phyloP scores from a whole-genome alignment of 2,888 invertebrate genomes.

The Erebia aethiops region DNA sequence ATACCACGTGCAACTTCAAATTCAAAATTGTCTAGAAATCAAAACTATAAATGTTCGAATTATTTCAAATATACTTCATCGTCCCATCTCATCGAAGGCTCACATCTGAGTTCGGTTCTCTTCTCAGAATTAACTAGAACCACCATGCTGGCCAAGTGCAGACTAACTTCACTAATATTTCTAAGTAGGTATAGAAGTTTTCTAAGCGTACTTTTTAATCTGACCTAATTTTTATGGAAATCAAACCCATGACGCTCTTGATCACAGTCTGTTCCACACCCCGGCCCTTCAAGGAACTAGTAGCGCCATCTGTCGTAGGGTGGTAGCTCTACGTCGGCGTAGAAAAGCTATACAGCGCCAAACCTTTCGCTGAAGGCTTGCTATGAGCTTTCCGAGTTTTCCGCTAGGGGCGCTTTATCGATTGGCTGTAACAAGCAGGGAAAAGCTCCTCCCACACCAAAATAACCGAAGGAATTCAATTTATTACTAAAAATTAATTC shows the following conservation, averaged over 20 bases:
- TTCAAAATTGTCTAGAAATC: no score
- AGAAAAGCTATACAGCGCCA: not conserved
- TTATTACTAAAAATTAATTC: no score
- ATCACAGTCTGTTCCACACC: not conserved
- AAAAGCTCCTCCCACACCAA: not conserved
- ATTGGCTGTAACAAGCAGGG: not conserved
- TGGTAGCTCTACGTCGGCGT: constrained; percentile 28
- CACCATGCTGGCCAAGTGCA: no score
- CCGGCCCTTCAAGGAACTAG: not conserved
- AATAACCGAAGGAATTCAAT: no score
- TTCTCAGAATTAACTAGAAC: no score
- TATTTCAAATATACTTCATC: no score
- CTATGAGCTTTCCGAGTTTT: constrained; percentile 26
- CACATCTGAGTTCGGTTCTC: no score
- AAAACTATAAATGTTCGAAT: no score
- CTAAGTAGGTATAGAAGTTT: not conserved
- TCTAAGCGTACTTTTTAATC: not conserved
- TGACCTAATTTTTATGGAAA: not conserved
- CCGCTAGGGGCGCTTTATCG: constrained; percentile 42
- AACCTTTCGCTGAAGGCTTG: constrained; percentile 23
- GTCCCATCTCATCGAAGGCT: no score
- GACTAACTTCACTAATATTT: no score
- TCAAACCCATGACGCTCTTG: not conserved
- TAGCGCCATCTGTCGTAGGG: constrained; percentile 55
- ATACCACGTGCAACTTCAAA: no score